A percentile compares a stretch with the other conserved stretches of the same genome.
These are phyloP conservation scores for Ceyx cyanopectus DNA, from an alignment of 2,113 vertebrate species.

Conservation along the genomic window DNA sequence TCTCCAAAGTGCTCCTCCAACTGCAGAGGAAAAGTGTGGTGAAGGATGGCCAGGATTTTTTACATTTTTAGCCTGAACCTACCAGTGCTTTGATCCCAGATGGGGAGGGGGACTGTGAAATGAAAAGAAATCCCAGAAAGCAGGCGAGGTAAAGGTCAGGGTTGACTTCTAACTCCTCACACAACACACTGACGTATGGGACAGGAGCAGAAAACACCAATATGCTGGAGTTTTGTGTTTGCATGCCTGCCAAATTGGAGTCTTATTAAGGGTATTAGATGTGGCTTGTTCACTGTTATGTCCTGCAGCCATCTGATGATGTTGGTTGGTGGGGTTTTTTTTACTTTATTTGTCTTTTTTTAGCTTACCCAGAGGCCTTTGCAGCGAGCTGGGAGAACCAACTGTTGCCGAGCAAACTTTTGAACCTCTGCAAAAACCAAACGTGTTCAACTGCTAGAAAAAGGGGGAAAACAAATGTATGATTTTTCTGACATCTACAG, in stretches of 20 bases:
- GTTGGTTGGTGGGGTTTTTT: neutral
- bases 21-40: neutral
- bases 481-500: constrained; percentile 59
- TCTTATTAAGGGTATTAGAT: neutral
- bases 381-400: neutral
- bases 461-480: constrained; percentile 38
- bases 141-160: neutral
- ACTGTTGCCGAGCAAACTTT: constrained; percentile 58
- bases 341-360: neutral
- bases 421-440: constrained; percentile 41
- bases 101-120: constrained; percentile 24
- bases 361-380: constrained; percentile 22
- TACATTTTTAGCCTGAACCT: neutral
- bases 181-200: neutral
- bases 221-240: neutral
- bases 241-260: neutral
- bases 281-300: constrained; percentile 7
- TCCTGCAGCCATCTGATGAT: constrained; percentile 19
- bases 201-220: neutral
- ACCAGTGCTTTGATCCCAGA: constrained; percentile 4
- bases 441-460: constrained; percentile 40
- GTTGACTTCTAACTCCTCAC: neutral
- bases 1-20: neutral
- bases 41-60: constrained; percentile 32
- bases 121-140: constrained; percentile 19